Conservation (phyloP, 2,797 vertebrate species). For the Diceros bicornis region DNA sequence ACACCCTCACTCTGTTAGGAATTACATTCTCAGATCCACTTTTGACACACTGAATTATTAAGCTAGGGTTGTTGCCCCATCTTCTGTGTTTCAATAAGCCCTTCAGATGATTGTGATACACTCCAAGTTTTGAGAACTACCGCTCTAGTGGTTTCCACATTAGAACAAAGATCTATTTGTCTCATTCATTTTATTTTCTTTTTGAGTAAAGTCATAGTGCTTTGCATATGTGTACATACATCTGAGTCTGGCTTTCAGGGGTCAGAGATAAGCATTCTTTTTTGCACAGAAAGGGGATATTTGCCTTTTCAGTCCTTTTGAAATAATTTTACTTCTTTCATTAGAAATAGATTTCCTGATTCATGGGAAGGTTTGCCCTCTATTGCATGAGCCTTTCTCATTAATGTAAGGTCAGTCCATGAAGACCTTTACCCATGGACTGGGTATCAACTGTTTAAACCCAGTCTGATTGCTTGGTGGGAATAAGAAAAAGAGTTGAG, state of each 20-base stretch:
- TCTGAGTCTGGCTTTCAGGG: neutral
- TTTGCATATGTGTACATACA: neutral
- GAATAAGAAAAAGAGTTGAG: conserved; percentile 29
- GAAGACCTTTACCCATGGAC: neutral
- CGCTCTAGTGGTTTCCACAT: neutral
- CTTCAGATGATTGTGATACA: neutral
- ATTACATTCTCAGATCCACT: neutral
- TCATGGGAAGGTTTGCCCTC: neutral
- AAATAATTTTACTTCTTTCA: neutral
- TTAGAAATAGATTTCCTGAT: neutral
- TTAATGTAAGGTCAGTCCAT: too few relatives aligned
- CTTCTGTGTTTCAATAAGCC: neutral
- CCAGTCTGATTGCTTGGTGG: conserved; percentile 64
- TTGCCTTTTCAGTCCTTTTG: neutral
- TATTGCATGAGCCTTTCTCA: neutral
- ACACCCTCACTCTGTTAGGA: neutral
- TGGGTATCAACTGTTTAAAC: conserved; percentile 57
- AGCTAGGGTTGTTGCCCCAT: too few relatives aligned
- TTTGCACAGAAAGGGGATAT: neutral
- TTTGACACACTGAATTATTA: too few relatives aligned
- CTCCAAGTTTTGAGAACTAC: neutral
- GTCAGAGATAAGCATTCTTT: too few relatives aligned
- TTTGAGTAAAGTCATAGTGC: neutral
- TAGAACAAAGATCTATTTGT: neutral
- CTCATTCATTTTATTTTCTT: neutral